Percentiles rank a stretch among this genome's conserved stretches.
Evolutionary conservation across 2,888 invertebrate species (phyloP).

Genomic region (Pristionchus exspectatus): DNA sequence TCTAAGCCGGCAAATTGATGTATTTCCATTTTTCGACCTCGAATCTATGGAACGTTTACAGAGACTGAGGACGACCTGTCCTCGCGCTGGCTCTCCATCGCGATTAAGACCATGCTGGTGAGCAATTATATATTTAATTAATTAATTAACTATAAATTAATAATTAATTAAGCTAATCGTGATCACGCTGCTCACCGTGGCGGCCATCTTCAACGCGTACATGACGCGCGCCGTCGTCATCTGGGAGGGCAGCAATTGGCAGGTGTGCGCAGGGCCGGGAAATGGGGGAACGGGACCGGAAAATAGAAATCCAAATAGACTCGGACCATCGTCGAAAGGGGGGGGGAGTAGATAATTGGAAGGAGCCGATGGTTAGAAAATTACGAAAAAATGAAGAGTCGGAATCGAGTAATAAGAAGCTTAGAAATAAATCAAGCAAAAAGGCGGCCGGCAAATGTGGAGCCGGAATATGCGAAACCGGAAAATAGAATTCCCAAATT

Average conservation of each 20-base stretch:
- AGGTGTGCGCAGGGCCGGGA: background rate
- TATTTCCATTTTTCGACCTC: too few relatives aligned
- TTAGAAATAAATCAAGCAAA: too few relatives aligned
- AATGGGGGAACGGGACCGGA: background rate
- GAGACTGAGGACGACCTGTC: too few relatives aligned
- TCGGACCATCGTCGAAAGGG: too few relatives aligned
- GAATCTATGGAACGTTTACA: too few relatives aligned
- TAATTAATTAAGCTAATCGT: background rate
- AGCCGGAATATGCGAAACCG: background rate
- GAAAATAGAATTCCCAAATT: background rate
- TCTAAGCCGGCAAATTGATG: too few relatives aligned
- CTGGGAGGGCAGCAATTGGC: constrained; percentile 33
- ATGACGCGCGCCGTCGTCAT: background rate
- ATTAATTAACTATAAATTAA: background rate
- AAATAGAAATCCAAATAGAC: background rate
- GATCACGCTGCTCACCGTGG: background rate
- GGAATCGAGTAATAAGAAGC: too few relatives aligned
- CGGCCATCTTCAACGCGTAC: background rate
- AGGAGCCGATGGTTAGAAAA: too few relatives aligned
- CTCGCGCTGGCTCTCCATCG: too few relatives aligned
- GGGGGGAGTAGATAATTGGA: too few relatives aligned
- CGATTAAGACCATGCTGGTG: too few relatives aligned
- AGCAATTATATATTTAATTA: background rate
- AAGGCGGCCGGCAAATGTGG: background rate
- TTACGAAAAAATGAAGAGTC: too few relatives aligned